Conservation (phyloP, 2,888 invertebrate genomes). For the Eristalinus aeneus region DNA sequence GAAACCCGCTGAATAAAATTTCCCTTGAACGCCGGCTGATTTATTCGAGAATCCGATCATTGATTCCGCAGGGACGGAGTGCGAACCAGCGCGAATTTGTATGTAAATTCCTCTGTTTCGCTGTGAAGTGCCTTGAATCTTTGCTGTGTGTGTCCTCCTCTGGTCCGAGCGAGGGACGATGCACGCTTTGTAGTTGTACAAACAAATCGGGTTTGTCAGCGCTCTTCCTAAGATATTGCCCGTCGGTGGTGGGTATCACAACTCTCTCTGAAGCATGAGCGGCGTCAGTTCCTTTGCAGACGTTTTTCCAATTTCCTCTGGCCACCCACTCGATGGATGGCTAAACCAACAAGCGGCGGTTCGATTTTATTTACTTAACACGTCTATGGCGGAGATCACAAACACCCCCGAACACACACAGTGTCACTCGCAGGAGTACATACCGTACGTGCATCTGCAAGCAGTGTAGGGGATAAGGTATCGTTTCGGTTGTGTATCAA, state of each 20-base stretch:
- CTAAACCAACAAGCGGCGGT: constrained; percentile 22
- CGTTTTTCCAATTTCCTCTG: background rate
- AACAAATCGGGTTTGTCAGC: background rate
- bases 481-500: background rate
- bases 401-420: background rate
- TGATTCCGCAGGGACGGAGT: constrained; percentile 3
- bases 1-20: background rate
- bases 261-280: background rate
- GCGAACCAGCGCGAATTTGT: background rate
- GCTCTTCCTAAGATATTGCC: background rate
- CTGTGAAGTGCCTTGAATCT: background rate
- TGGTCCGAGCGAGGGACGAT: too few relatives aligned
- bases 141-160: background rate
- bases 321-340: background rate
- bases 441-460: background rate
- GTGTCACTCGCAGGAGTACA: background rate
- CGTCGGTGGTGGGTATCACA: background rate
- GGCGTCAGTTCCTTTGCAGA: background rate
- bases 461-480: background rate
- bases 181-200: background rate
- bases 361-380: constrained; percentile 20
- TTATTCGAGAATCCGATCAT: constrained; percentile 11
- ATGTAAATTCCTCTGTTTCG: constrained; percentile 18
- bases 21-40: constrained; percentile 13
- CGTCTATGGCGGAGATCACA: background rate